Conservation (phyloP, 2,113 vertebrate species). For the Penelope pileata region DNA sequence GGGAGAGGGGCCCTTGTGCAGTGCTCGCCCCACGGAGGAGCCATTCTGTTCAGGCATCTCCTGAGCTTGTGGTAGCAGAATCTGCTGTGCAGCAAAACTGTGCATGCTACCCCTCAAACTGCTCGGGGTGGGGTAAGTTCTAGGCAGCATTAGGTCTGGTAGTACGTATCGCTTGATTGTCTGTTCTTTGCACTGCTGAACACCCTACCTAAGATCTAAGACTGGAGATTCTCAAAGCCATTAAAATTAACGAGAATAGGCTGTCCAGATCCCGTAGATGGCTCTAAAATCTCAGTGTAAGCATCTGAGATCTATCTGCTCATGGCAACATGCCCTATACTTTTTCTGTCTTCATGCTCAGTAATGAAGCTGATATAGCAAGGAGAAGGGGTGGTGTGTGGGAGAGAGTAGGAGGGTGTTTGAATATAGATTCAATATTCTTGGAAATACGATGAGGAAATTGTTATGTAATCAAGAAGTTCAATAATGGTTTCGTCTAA, state of each 20-base stretch:
- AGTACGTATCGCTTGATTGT: background rate
- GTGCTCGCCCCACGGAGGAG: background rate
- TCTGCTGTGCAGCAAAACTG: background rate
- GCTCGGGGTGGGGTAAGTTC: background rate
- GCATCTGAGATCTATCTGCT: constrained; percentile 34
- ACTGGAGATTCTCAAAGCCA: background rate
- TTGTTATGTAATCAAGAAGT: constrained; percentile 69
- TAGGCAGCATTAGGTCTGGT: background rate
- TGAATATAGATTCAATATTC: constrained; percentile 70
- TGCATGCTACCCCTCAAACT: background rate
- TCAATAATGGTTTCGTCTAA: constrained; percentile 70
- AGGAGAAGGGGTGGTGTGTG: constrained; percentile 59
- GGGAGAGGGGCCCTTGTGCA: background rate
- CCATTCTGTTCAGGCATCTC: background rate
- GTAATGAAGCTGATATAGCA: constrained; percentile 66
- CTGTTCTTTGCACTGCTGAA: background rate
- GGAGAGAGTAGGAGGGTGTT: constrained; percentile 65
- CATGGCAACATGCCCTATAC: constrained; percentile 40
- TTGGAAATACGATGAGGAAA: constrained; percentile 72
- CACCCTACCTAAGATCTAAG: background rate
- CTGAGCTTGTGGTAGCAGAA: background rate
- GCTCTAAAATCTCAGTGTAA: constrained; percentile 60
- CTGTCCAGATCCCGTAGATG: constrained; percentile 48
- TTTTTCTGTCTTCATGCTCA: constrained; percentile 44
- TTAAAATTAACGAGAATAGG: constrained; percentile 4